Evolutionary conservation across 2,113 vertebrate genomes (phyloP).

Genomic region (Oenanthe melanoleuca): DNA sequence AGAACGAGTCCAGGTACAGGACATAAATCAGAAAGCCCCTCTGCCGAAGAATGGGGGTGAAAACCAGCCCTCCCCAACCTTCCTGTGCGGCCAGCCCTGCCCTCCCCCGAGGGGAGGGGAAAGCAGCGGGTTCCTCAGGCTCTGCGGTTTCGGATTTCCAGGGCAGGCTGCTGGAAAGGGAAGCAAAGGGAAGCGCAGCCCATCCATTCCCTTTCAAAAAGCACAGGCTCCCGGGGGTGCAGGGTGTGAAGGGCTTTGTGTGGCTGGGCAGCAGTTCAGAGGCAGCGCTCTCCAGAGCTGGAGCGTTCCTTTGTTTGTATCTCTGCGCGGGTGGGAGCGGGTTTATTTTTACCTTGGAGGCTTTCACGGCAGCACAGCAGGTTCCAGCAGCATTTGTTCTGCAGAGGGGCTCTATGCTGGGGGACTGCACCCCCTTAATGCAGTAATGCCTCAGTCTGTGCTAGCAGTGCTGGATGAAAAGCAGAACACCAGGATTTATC

Average conservation of each 20-base stretch:
- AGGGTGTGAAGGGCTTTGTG: background rate
- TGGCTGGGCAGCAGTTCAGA: background rate
- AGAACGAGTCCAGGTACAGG: background rate
- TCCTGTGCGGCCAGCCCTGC: background rate
- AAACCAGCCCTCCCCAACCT: background rate
- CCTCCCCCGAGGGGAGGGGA: background rate
- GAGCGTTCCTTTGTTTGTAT: constrained; percentile 25
- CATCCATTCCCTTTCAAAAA: background rate
- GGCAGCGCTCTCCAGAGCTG: background rate
- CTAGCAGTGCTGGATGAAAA: background rate
- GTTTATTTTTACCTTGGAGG: constrained; percentile 59
- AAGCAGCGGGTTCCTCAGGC: background rate
- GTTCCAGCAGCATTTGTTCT: constrained; percentile 1
- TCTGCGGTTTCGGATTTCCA: background rate
- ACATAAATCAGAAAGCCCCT: background rate
- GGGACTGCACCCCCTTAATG: background rate
- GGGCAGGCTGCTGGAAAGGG: background rate
- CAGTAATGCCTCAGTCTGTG: background rate
- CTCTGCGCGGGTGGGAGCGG: background rate
- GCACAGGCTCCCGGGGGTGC: background rate
- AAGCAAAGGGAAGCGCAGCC: background rate
- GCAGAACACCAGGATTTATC: constrained; percentile 11
- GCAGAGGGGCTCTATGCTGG: background rate
- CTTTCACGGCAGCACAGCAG: constrained; percentile 38
- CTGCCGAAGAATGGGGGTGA: background rate